phyloP scores from a whole-genome alignment of 2,113 vertebrate genomes.

The Proteles cristata region DNA sequence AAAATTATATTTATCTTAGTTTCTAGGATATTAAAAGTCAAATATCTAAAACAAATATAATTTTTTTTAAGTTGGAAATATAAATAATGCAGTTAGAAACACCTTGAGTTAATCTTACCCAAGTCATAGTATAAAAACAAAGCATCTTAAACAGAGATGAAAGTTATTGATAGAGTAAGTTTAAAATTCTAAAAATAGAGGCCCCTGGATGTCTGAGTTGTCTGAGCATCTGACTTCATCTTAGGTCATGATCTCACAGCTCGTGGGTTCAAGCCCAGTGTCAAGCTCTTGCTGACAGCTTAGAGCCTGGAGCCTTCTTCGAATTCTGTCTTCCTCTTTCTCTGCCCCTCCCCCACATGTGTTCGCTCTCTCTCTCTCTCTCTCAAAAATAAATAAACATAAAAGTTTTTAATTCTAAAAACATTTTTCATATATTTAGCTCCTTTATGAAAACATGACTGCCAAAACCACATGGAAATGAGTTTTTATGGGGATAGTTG shows the following conservation, averaged over 20 bases:
- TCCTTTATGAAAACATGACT: slow-evolving; percentile 31
- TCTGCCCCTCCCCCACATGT: no score
- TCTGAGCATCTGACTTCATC: no score
- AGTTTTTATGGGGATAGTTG: neutral
- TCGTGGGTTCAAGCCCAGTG: no score
- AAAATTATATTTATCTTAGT: neutral
- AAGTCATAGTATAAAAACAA: slow-evolving; percentile 29
- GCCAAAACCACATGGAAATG: neutral
- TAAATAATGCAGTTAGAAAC: neutral
- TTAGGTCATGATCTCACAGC: no score
- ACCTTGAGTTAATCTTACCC: slow-evolving; percentile 20
- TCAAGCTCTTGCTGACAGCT: no score
- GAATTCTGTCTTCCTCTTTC: no score
- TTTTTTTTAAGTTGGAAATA: neutral
- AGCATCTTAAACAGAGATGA: neutral
- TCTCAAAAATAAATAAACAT: no score
- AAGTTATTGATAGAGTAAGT: neutral
- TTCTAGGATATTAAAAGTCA: slow-evolving; percentile 11
- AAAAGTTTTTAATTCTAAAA: neutral
- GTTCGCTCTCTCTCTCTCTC: no score
- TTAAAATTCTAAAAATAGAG: neutral
- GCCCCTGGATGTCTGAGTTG: no score
- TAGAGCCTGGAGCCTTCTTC: no score
- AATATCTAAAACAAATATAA: neutral
- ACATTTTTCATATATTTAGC: slow-evolving; percentile 15